These are phyloP conservation scores for Gadus macrocephalus DNA, from an alignment of 2,113 vertebrate genomes.

Conservation along the genomic window DNA sequence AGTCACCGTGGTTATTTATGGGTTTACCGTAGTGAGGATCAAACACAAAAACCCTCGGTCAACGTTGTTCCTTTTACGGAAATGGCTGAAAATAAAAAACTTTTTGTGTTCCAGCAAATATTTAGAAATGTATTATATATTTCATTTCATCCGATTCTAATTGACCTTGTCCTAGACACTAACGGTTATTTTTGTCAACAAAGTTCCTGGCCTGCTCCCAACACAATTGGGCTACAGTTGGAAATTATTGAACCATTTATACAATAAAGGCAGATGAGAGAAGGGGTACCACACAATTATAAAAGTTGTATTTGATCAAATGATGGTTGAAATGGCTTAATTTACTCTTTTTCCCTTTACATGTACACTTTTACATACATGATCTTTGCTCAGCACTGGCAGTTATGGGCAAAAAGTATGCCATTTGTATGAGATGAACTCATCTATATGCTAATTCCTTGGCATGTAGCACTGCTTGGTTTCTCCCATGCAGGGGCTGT, in stretches of 20 bases:
- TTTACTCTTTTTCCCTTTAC: slow-evolving; percentile 70
- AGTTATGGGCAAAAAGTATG: slow-evolving; percentile 75
- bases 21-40: slow-evolving; percentile 72
- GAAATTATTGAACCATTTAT: slow-evolving; percentile 58
- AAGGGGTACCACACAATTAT: slow-evolving; percentile 1
- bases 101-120: slow-evolving; percentile 12
- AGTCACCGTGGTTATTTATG: slow-evolving; percentile 65
- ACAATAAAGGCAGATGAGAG: slow-evolving; percentile 61
- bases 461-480: slow-evolving; percentile 76
- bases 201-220: slow-evolving; percentile 20
- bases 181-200: slow-evolving; percentile 14
- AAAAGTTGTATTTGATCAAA: slow-evolving; percentile 68
- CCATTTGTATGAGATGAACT: slow-evolving; percentile 82
- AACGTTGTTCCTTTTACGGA: slow-evolving; percentile 40
- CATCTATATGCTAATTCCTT: slow-evolving; percentile 85
- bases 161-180: slow-evolving; percentile 30
- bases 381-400: slow-evolving; percentile 73
- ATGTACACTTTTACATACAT: slow-evolving; percentile 76
- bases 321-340: slow-evolving; percentile 76
- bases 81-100: slow-evolving; percentile 30
- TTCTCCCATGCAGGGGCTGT: slow-evolving; percentile 74
- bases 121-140: no score
- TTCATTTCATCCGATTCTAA: slow-evolving; percentile 1
- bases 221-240: slow-evolving; percentile 66
- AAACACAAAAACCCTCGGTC: slow-evolving; percentile 63